Base-by-base conservation (phyloP, 1,140 invertebrate species). In the Drosophila burlai region DNA sequence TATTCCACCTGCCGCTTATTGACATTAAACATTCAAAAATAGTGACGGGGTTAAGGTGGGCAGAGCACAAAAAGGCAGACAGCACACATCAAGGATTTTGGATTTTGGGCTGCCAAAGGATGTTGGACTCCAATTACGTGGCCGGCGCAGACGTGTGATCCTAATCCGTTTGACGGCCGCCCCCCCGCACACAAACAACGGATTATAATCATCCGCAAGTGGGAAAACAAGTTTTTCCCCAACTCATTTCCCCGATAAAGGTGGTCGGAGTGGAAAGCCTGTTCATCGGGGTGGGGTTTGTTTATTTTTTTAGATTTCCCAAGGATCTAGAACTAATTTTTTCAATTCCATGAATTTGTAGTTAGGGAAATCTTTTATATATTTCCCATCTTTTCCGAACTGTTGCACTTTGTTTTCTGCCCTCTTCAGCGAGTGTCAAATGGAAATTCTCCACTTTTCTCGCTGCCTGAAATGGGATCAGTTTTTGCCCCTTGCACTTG, bases 11-110 rank as follows among this genome's bases (percentile, higher is more conserved):
- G 31, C 64, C 67, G 74, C 74, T 74, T 87, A 89, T 89, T 89
- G 83, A 89, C 85, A 87, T 87, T 87, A 87, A 87, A 87, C 85
- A 87, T 87, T 87, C 81, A 87, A 74, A 74, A 89, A 89, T 75
- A 18, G 77, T 87, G 63, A 49, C 29, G 55, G 24, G 18, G 24
- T 31, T 36, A 13, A 36, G 31, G 63, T 11, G 4, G 49, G 1
- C 18, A 8, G 7, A 8, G 7, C 8, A 5, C 49, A 50, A 72
- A 49, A 42, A 29, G 66, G 67, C 77, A 67, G 75, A 47, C 75
- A 82, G 83, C 83, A n/a, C 83, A 26, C 16, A 80, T 45, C 58
- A 66, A 59, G 61, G 81, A 79, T 72, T 87, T 87, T 4, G 61
- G 81, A 79, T 72, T 87, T 87, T 4, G 45, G 66, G 50, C 81